A percentile compares a stretch with the other conserved stretches of the same genome.
These are phyloP conservation scores for Marronus borbonicus DNA, from an alignment of 2,888 invertebrate species.

Conservation along the genomic window DNA sequence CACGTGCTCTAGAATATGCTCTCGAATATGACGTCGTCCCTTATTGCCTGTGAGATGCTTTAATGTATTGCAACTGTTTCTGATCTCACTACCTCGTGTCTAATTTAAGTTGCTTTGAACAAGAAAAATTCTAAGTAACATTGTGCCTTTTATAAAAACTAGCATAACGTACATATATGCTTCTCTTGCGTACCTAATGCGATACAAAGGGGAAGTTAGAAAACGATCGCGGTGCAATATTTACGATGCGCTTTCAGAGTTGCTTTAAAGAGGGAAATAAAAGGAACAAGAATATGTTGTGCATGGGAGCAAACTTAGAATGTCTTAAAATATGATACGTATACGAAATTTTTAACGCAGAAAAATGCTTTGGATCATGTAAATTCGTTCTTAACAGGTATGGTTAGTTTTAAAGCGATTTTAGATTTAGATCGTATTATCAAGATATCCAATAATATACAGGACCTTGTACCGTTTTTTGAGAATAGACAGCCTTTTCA, in stretches of 20 bases:
- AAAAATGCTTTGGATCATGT: not conserved
- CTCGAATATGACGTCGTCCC: not conserved
- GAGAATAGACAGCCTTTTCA: not conserved
- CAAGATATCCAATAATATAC: too few relatives aligned
- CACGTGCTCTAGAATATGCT: not conserved
- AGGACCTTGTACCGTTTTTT: too few relatives aligned
- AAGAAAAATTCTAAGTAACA: not conserved
- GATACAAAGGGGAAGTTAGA: not conserved
- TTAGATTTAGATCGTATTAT: too few relatives aligned
- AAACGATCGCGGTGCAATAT: not conserved
- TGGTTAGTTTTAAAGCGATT: too few relatives aligned
- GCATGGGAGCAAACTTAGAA: not conserved
- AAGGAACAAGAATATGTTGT: not conserved
- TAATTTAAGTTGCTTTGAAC: constrained; percentile 3
- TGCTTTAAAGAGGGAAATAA: not conserved
- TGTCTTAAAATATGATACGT: not conserved
- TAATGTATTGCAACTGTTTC: constrained; percentile 21
- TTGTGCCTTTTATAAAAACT: not conserved
- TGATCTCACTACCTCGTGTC: not conserved
- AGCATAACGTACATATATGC: not conserved
- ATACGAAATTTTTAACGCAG: not conserved
- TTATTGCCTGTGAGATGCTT: constrained; percentile 2
- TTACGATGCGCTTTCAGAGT: too few relatives aligned
- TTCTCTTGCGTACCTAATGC: not conserved
- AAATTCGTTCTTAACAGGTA: not conserved